Base-by-base conservation (phyloP, 2,888 invertebrate genomes). In the Spisula subtruncata region DNA sequence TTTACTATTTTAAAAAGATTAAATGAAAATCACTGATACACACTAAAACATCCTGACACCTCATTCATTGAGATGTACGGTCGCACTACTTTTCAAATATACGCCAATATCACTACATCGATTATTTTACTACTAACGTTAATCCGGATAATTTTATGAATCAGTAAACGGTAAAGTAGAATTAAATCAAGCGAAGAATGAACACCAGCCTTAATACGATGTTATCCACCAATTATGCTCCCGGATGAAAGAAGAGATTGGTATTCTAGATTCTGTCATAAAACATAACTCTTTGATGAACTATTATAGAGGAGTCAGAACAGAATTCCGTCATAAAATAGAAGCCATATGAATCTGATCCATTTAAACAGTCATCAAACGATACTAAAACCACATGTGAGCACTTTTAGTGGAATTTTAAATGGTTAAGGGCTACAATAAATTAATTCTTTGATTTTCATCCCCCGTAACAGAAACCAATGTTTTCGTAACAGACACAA, bases 81-180 rank as follows among this genome's bases (percentile, higher is more conserved):
- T 8, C 41, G 41, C 1, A 66, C 25, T 66, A 66, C 60, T 66
- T 66, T 25, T 25, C 60, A 66, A 66, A 25, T 66, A 66, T 25
- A 66, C 25, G 25, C 60, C 2, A 66, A n/a, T n/a, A n/a, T 66
- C 60, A 66, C 20, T n/a, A 66, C 60, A 66, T 10, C n/a, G 60
- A 66, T 66, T 66, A 25, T 66, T 66, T 66, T 66, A 66, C 60
- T 8, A 5, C 25, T 66, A n/a, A n/a, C n/a, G n/a, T n/a, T n/a
- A 66, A 66, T 66, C 60, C 60, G n/a, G 60, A 20, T 56, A 56
- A 56, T 66, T 66, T 66, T 66, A 66, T 25, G 60, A 66, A 66
- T 66, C 25, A 25, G 60, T 66, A 20, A 66, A 66, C 20, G 60
- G n/a, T n/a, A 66, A 66, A 66, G 60, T 66, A 25, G 12, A 6